Conservation (phyloP, 2,888 invertebrate species). For the Rutpela maculata region DNA sequence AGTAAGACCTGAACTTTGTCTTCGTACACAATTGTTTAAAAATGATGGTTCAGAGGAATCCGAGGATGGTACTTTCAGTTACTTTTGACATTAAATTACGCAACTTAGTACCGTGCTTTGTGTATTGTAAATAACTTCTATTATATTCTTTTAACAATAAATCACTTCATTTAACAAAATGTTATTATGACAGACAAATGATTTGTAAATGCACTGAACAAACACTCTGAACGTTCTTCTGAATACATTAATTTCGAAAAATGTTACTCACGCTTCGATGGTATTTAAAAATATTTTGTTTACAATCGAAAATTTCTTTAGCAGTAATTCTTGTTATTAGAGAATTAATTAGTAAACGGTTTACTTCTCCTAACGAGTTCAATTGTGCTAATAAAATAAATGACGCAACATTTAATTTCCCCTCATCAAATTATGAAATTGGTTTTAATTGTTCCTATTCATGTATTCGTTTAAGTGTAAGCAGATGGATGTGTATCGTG, state of each 20-base stretch:
- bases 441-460: constrained; percentile 1
- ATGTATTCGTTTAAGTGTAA: neutral
- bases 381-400: constrained; percentile 7
- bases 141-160: constrained; percentile 1
- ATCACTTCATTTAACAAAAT: neutral
- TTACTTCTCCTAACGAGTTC: neutral
- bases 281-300: neutral
- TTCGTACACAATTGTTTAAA: neutral
- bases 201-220: neutral
- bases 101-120: neutral
- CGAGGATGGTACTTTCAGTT: neutral
- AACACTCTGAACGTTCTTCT: neutral
- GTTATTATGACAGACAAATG: neutral
- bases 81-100: neutral
- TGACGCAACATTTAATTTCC: neutral
- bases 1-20: neutral
- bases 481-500: neutral
- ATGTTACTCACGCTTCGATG: neutral
- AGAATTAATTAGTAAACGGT: neutral
- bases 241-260: neutral
- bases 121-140: neutral
- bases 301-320: neutral
- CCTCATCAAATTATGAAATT: constrained; percentile 1
- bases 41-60: neutral
- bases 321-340: neutral